Evolutionary conservation across 2,888 invertebrate genomes (phyloP), one percentile per base, ranked within the genome.

Genomic region (Zele albiditarsus): DNA sequence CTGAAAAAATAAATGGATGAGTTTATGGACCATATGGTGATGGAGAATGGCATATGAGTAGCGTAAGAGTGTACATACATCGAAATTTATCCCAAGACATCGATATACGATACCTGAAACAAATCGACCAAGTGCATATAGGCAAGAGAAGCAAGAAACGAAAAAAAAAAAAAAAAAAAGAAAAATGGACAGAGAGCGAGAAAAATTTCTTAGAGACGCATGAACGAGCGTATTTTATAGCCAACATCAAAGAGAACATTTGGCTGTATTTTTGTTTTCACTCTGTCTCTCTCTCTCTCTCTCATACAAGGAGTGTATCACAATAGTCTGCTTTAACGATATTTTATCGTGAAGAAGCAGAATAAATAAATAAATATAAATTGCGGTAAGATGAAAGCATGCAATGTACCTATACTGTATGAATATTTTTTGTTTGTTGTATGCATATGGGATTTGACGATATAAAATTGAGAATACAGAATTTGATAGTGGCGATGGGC

Each of bases 21-120:
- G n/a, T 63, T 33, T n/a, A 63, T 63, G 63, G 77, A 83, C 84
- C 86, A 85, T 86, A 85, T 86, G 85, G 80, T 85, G 85, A 84
- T 86, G 83, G 83, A 82, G 73, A 73, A 76, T 79, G 76, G 82
- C 84, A 86, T 84, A 85, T 84, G 85, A 85, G 78, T 74, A 84
- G 82, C 85, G 83, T 83, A 79, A 60, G 70, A 76, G 76, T 77
- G 62, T 76, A 76, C 77, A 72, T 77, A 77, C 78, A 75, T 66
- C 74, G 78, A 77, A 73, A 53, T 20, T 6, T 53, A 53, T 75
- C 72, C 31, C 57, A 28, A 10, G 73, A 71, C 77, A 78, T 67
- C 67, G 67, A 67, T 68, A 60, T 67, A 60, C 60, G 73, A 73
- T 73, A 73, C 58, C 67, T 75, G 78, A 77, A 80, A 68, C 74